Evolutionary conservation across 2,113 vertebrate genomes (phyloP).

Genomic region (Malurus cyaneus): DNA sequence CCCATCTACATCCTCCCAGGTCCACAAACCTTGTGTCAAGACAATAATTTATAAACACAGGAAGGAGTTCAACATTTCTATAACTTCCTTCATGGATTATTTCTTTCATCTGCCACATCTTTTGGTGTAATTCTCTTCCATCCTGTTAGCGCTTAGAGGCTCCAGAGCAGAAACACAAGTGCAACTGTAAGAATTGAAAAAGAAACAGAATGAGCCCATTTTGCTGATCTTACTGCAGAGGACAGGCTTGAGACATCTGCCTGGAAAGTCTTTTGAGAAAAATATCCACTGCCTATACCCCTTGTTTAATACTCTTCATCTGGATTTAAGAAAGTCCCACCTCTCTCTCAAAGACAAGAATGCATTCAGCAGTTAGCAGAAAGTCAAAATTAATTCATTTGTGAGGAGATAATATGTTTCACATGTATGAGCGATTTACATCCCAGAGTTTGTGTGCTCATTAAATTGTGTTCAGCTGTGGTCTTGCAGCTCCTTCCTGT

Average conservation of each 20-base stretch:
- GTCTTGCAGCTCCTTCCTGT: background rate
- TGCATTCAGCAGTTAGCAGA: background rate
- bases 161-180: background rate
- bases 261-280: background rate
- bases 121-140: background rate
- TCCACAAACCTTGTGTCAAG: background rate
- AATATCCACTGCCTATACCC: background rate
- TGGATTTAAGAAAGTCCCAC: background rate
- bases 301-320: background rate
- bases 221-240: background rate
- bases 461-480: background rate
- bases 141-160: background rate
- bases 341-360: background rate
- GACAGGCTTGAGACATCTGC: background rate
- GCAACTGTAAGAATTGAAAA: background rate
- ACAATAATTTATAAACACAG: background rate
- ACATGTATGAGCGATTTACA: background rate
- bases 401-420: background rate
- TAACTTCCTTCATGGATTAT: background rate
- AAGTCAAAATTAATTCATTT: background rate
- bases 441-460: background rate
- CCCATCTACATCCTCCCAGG: background rate
- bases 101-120: background rate
- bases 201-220: background rate
- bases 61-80: background rate